Evolutionary conservation across 2,888 invertebrate species (phyloP).

Genomic region (Coelinius sp.): DNA sequence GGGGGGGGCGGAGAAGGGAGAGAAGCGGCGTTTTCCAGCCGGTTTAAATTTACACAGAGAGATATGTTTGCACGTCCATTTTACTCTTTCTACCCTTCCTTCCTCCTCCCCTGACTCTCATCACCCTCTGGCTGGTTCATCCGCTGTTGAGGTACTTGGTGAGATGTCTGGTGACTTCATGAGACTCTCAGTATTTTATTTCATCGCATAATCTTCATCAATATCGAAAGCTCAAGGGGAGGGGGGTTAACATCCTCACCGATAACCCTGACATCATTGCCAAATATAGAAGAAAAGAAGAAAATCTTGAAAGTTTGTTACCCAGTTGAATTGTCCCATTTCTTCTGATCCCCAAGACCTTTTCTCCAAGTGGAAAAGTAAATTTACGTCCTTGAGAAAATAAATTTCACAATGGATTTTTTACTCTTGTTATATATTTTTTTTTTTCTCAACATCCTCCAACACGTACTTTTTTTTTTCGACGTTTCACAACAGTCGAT

Average conservation of each 20-base stretch:
- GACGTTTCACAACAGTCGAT: neutral
- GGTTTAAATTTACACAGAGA: slow-evolving; percentile 59
- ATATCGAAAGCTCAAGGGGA: neutral
- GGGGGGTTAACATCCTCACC: neutral
- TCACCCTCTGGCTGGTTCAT: slow-evolving; percentile 21
- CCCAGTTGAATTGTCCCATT: neutral
- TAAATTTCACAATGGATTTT: neutral
- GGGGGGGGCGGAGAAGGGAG: too few relatives aligned
- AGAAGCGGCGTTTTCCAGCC: slow-evolving; percentile 44
- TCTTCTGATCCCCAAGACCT: neutral
- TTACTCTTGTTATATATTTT: neutral
- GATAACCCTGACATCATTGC: neutral
- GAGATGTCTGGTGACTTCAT: slow-evolving; percentile 50
- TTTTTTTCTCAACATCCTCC: neutral
- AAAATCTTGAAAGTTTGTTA: slow-evolving; percentile 1
- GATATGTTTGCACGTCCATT: slow-evolving; percentile 45
- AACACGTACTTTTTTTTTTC: slow-evolving; percentile 2
- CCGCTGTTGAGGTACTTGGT: slow-evolving; percentile 22
- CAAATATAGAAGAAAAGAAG: neutral
- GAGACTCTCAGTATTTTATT: slow-evolving; percentile 38
- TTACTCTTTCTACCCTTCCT: slow-evolving; percentile 4
- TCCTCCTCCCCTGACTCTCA: slow-evolving; percentile 14
- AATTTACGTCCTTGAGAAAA: neutral
- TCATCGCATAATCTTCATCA: neutral
- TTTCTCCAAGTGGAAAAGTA: slow-evolving; percentile 5